A percentile compares a stretch with the other conserved stretches of the same genome.
Conservation (phyloP, 2,888 invertebrate genomes). For the Leptinotarsa tumamoca region DNA sequence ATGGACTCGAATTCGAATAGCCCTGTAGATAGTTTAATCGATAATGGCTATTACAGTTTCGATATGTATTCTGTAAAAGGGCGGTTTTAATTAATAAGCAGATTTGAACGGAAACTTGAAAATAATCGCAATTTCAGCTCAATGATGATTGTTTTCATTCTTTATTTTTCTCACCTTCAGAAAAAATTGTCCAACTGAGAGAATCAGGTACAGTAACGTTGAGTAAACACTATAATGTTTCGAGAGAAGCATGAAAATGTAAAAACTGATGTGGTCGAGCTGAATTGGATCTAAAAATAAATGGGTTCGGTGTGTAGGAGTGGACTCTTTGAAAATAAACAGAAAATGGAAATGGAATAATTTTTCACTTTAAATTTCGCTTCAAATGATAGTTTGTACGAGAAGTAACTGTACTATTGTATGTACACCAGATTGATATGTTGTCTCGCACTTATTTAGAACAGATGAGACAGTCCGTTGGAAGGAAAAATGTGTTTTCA, state of each 20-base stretch:
- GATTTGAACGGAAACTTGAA: no score
- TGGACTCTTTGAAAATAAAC: conserved; percentile 14
- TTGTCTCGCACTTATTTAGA: no score
- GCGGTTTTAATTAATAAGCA: no score
- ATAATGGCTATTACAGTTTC: no score
- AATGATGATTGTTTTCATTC: neutral
- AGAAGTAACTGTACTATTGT: no score
- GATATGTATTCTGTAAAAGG: no score
- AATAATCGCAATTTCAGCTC: neutral
- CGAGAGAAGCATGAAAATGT: conserved; percentile 37
- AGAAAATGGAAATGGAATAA: neutral
- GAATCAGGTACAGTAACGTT: conserved; percentile 31
- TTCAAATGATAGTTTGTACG: no score
- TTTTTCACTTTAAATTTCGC: neutral
- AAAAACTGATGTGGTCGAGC: conserved; percentile 29
- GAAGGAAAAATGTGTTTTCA: no score
- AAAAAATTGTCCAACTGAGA: conserved; percentile 27
- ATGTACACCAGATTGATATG: no score
- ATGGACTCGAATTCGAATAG: no score
- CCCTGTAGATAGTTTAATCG: no score
- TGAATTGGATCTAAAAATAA: conserved; percentile 43
- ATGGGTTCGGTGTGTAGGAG: conserved; percentile 34
- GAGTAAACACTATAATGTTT: conserved; percentile 33
- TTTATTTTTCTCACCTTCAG: conserved; percentile 32
- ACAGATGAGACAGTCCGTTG: no score